Conservation (phyloP, 1,140 invertebrate species). For the Cheumatopsyche charites region DNA sequence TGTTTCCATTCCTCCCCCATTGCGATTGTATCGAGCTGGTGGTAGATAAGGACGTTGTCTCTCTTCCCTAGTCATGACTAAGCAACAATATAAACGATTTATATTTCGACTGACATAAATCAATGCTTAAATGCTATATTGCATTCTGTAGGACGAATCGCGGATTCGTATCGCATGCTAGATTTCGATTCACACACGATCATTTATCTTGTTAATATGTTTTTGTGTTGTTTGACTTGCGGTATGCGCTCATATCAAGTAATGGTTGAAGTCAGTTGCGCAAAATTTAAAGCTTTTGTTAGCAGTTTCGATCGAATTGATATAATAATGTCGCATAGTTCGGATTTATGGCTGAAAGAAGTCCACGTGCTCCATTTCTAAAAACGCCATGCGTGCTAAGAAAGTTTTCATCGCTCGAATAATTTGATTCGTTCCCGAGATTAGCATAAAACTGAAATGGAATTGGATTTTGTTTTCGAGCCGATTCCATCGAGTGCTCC, state of each 20-base stretch:
- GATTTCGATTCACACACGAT: conserved; percentile 1
- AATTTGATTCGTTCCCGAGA: conserved; percentile 22
- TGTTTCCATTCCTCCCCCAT: not conserved
- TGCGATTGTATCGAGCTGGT: not conserved
- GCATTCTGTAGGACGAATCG: conserved; percentile 10
- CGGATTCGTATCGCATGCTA: conserved; percentile 2
- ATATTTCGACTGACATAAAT: conserved; percentile 18
- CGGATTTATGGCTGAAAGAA: not conserved
- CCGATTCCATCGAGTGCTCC: not conserved
- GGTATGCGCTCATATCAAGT: no score
- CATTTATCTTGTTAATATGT: conserved; percentile 17
- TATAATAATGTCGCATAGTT: no score
- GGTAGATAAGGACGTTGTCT: conserved; percentile 25
- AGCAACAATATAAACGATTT: conserved; percentile 21
- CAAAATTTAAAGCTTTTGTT: no score
- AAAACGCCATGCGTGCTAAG: conserved; percentile 18
- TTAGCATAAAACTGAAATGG: conserved; percentile 24
- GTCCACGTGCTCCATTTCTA: not conserved
- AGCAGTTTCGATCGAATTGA: no score
- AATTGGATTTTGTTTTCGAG: conserved; percentile 25
- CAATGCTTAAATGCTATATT: conserved; percentile 16
- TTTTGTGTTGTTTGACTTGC: no score
- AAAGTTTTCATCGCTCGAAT: conserved; percentile 16
- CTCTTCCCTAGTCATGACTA: conserved; percentile 17
- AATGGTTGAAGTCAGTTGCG: no score